Base-by-base conservation (phyloP, 2,797 vertebrate genomes). In the Anabacerthia variegaticeps region DNA sequence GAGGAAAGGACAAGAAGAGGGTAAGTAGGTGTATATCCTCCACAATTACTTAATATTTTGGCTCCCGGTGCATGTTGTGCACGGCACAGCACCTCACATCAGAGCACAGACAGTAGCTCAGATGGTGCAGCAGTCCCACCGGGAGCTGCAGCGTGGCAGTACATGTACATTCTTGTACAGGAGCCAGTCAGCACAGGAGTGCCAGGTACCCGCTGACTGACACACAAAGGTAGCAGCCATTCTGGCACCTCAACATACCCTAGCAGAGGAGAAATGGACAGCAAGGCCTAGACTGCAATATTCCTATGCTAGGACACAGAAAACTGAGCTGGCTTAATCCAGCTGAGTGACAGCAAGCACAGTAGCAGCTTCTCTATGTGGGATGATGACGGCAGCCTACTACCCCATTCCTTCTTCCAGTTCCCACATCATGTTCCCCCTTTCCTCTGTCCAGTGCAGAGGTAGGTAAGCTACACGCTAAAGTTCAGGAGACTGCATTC, bases 21-120 rank as follows among this genome's bases (percentile, higher is more conserved):
- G 26, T 8, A 32, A 61, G 32, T 4, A 54, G 32, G 21, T 34
- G 7, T 2, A 0, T 12, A 14, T 30, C 54, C 61, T 54, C 23
- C 13, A 34, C 73, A 23, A 28, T 0, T 16, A 17, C 34, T 83
- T 24, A 65, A 28, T 8, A 1, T 12, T 13, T 9, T 22, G 46
- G 26, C 56, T 61, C 1, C 1, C 6, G 32, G 18, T 4, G 18
- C 32, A 1, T 2, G 2, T 2, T 0, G 0, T 7, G 10, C 14
- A 5, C 23, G n/a, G 63, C 16, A 52, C 39, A 39, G 48, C 1
- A 2, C 22, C 51, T 54, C 55, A 8, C 15, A 3, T 2, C 5
- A n/a, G 75, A 28, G 56, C 30, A 2, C 37, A 11, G 66, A 37
- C 39, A 74, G 83, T 6, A 23, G 79, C 58, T 30, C 78, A 3